Percentiles rank a stretch among this genome's conserved stretches.
phyloP scores from a whole-genome alignment of 2,113 vertebrate species.

The Octodon degus region DNA sequence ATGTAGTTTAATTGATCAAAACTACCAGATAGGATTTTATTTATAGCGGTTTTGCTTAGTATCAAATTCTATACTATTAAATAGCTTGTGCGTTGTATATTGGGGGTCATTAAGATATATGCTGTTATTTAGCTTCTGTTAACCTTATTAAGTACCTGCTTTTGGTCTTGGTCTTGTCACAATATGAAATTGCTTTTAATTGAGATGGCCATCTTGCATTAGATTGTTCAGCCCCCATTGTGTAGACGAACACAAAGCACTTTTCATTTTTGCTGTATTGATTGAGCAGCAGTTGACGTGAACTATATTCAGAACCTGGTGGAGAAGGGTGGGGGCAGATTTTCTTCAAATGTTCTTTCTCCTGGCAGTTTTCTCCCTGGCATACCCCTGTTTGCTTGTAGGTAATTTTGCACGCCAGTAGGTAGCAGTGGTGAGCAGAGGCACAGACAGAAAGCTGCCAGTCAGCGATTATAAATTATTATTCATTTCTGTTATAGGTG shows the following conservation, averaged over 20 bases:
- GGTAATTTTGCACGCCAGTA: constrained; percentile 84
- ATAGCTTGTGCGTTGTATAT: constrained; percentile 40
- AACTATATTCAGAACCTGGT: constrained; percentile 47
- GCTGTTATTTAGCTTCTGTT: constrained; percentile 66
- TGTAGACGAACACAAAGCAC: constrained; percentile 44
- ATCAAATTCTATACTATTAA: constrained; percentile 75
- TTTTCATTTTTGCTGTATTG: constrained; percentile 70
- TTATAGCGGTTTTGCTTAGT: constrained; percentile 75
- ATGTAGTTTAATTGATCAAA: constrained; percentile 84
- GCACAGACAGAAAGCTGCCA: constrained; percentile 91
- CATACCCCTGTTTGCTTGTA: constrained; percentile 67
- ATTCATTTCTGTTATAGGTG: constrained; percentile 99
- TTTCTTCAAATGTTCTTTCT: not conserved
- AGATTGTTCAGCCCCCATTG: constrained; percentile 40
- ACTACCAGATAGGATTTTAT: constrained; percentile 80
- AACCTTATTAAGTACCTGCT: constrained; percentile 65
- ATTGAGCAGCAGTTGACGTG: constrained; percentile 65
- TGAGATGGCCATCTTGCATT: constrained; percentile 72
- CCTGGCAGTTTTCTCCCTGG: not conserved
- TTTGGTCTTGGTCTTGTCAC: constrained; percentile 60
- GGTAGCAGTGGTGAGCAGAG: constrained; percentile 92
- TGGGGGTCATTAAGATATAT: constrained; percentile 67
- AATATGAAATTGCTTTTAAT: constrained; percentile 77
- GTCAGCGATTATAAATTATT: constrained; percentile 95
- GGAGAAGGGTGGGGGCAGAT: constrained; percentile 39